A percentile compares a stretch with the other conserved stretches of the same genome.
These are phyloP conservation scores for Corydoras sp. DNA, from an alignment of 2,113 vertebrate genomes.

Conservation along the genomic window DNA sequence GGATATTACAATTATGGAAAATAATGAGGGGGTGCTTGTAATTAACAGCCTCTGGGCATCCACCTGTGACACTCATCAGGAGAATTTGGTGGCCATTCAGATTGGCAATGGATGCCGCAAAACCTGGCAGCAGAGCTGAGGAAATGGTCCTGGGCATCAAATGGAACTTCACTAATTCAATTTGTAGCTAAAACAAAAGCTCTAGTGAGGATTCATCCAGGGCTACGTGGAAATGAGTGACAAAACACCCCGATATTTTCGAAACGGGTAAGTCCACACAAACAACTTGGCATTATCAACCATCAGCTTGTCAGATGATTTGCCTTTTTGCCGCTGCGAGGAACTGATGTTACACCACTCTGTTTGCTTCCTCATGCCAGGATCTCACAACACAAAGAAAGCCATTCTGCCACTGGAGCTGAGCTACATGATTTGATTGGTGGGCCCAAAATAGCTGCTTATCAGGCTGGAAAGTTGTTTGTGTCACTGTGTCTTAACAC, in stretches of 20 bases:
- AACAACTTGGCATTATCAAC: not conserved
- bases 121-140: constrained; percentile 37
- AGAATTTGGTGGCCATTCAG: constrained; percentile 40
- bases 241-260: not conserved
- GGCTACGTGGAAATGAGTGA: not conserved
- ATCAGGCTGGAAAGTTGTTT: not conserved
- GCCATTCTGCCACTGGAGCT: not conserved
- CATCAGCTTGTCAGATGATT: not conserved
- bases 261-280: not conserved
- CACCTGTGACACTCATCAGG: constrained; percentile 47
- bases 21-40: constrained; percentile 44
- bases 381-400: constrained; percentile 3
- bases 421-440: constrained; percentile 13
- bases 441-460: not conserved
- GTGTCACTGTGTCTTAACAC: constrained; percentile 8
- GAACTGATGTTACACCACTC: not conserved
- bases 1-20: constrained; percentile 45
- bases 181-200: constrained; percentile 32
- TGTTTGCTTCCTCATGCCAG: constrained; percentile 10
- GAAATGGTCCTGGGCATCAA: constrained; percentile 36
- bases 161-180: constrained; percentile 24
- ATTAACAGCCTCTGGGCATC: constrained; percentile 44
- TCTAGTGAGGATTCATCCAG: constrained; percentile 5
- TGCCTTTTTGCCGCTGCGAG: constrained; percentile 9
- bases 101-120: constrained; percentile 25